Conservation (phyloP, 2,113 vertebrate species). For the Clarias macrocephalus region DNA sequence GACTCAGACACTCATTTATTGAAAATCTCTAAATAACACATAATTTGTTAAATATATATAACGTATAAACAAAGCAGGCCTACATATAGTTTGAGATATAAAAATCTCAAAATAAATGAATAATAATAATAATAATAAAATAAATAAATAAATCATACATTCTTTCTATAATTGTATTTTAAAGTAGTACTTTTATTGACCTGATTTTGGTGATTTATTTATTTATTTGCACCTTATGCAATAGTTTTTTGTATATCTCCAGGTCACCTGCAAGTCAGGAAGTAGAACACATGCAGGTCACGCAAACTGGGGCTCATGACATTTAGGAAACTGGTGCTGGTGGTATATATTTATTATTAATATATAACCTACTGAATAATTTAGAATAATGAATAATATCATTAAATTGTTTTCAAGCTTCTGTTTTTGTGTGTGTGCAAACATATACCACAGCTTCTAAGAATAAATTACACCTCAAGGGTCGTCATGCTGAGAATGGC, state of each 20-base stretch:
- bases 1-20: neutral
- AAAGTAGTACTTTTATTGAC: too few species aligned
- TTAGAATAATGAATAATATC: constrained; percentile 54
- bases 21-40: neutral
- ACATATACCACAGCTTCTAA: constrained; percentile 56
- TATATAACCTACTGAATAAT: constrained; percentile 66
- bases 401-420: constrained; percentile 50
- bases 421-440: constrained; percentile 53
- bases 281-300: neutral
- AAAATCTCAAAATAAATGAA: neutral
- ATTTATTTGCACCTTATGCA: neutral
- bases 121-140: neutral
- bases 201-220: neutral
- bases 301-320: constrained; percentile 51
- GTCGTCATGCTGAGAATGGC: constrained; percentile 45
- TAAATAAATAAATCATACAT: too few species aligned
- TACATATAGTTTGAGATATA: neutral
- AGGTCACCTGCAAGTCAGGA: neutral
- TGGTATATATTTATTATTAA: constrained; percentile 62
- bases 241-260: neutral
- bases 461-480: constrained; percentile 63
- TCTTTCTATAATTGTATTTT: too few species aligned
- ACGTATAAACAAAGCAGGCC: too few species aligned
- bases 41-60: neutral
- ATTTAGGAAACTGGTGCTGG: constrained; percentile 64